Evolutionary conservation across 2,888 invertebrate genomes (phyloP).

Genomic region (Limnephilus lunatus): DNA sequence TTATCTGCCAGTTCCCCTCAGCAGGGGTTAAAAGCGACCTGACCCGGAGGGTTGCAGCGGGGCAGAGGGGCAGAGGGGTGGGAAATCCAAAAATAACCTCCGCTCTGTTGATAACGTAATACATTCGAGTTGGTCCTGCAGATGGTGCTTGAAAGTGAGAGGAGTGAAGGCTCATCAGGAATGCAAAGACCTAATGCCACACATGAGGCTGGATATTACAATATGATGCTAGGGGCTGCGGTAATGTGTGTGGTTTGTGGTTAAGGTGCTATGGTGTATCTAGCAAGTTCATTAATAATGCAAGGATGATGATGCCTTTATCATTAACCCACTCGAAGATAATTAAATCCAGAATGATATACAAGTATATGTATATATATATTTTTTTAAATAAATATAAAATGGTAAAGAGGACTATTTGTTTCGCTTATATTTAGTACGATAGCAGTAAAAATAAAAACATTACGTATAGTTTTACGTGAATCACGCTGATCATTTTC

Average conservation of each 20-base stretch:
- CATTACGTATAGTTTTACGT: too few relatives aligned
- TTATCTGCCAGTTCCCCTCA: conserved; percentile 22
- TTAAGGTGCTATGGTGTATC: neutral
- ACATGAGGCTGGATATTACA: neutral
- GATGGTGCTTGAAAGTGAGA: conserved; percentile 54
- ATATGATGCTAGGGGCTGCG: neutral
- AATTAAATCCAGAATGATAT: neutral
- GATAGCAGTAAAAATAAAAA: too few relatives aligned
- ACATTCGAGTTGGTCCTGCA: conserved; percentile 47
- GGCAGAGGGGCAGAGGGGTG: conserved; percentile 23
- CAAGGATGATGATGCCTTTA: neutral
- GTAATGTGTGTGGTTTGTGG: neutral
- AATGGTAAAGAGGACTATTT: too few relatives aligned
- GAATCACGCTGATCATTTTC: too few relatives aligned
- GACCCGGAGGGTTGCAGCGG: conserved; percentile 19
- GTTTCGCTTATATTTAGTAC: too few relatives aligned
- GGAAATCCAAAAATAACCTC: conserved; percentile 51
- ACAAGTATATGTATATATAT: too few relatives aligned
- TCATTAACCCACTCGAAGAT: neutral
- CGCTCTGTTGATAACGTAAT: conserved; percentile 48
- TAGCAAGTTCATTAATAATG: neutral
- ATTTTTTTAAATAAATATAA: too few relatives aligned
- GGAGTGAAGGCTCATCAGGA: neutral
- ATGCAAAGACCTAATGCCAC: conserved; percentile 34
- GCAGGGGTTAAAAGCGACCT: conserved; percentile 15